These are phyloP conservation scores for Sylvicapra grimmia DNA, from an alignment of 2,113 vertebrate genomes.

Conservation along the genomic window DNA sequence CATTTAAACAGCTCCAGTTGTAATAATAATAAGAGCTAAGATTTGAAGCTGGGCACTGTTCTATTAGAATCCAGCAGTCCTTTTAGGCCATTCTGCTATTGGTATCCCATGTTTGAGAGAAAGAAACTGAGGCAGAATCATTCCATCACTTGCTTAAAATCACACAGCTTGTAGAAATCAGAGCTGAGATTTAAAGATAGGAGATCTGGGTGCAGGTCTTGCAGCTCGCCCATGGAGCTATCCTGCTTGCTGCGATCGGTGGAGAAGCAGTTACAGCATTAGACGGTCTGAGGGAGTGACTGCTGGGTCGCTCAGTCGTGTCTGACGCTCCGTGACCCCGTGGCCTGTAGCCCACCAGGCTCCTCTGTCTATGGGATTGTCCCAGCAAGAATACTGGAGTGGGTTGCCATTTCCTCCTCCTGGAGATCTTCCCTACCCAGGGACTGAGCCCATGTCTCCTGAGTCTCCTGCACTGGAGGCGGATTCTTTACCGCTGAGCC, in stretches of 20 bases:
- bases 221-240: background rate
- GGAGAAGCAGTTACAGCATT: background rate
- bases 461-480: background rate
- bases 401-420: background rate
- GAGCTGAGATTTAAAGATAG: background rate
- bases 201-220: background rate
- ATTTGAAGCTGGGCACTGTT: background rate
- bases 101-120: background rate
- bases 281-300: background rate
- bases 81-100: background rate
- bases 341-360: background rate
- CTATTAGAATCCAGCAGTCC: background rate
- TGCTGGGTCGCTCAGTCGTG: rapidly evolving
- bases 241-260: background rate
- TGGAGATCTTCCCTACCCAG: background rate
- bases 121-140: background rate
- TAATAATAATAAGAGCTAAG: background rate
- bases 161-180: background rate
- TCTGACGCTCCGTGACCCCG: background rate
- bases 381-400: background rate
- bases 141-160: background rate
- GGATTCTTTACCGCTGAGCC: background rate
- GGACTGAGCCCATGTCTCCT: background rate
- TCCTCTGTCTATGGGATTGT: background rate
- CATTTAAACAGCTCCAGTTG: conserved; percentile 22